Percentiles rank a stretch among this genome's conserved stretches.
Conservation (phyloP, 2,113 vertebrate species). For the Gasterosteus nipponicus region DNA sequence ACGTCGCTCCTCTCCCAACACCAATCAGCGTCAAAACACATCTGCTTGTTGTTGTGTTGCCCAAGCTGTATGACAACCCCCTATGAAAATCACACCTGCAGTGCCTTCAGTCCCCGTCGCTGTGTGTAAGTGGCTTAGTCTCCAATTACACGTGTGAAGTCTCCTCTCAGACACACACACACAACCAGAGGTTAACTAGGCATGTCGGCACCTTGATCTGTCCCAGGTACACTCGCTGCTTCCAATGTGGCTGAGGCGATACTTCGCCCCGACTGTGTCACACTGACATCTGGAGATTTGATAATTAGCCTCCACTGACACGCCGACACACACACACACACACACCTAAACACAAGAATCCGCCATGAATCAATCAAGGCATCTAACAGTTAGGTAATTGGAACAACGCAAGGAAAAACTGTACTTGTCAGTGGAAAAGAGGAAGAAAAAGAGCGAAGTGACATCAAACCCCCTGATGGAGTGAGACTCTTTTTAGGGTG, state of each 20-base stretch:
- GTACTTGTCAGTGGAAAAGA: constrained; percentile 50
- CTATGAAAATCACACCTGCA: constrained; percentile 49
- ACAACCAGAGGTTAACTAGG: constrained; percentile 58
- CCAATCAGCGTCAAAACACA: constrained; percentile 33
- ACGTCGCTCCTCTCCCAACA: constrained; percentile 12
- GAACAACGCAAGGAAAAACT: constrained; percentile 58
- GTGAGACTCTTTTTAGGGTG: neutral
- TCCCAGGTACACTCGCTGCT: constrained; percentile 53
- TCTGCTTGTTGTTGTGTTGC: constrained; percentile 49
- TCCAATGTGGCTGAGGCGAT: constrained; percentile 42
- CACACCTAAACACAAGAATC: constrained; percentile 40
- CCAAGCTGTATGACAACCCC: constrained; percentile 28
- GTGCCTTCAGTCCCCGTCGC: constrained; percentile 32
- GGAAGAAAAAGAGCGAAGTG: constrained; percentile 21
- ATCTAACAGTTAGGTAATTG: constrained; percentile 72
- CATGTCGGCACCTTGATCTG: constrained; percentile 54
- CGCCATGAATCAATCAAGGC: constrained; percentile 74
- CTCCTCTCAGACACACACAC: constrained; percentile 24
- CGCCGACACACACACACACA: constrained; percentile 42
- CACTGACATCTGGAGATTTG: constrained; percentile 70
- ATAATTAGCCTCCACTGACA: constrained; percentile 72
- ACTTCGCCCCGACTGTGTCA: constrained; percentile 44
- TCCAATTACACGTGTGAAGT: constrained; percentile 79
- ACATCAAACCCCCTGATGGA: constrained; percentile 5
- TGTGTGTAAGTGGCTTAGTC: constrained; percentile 56